Base-by-base conservation (phyloP, 2,113 vertebrate species). In the Xiphophorus couchianus region DNA sequence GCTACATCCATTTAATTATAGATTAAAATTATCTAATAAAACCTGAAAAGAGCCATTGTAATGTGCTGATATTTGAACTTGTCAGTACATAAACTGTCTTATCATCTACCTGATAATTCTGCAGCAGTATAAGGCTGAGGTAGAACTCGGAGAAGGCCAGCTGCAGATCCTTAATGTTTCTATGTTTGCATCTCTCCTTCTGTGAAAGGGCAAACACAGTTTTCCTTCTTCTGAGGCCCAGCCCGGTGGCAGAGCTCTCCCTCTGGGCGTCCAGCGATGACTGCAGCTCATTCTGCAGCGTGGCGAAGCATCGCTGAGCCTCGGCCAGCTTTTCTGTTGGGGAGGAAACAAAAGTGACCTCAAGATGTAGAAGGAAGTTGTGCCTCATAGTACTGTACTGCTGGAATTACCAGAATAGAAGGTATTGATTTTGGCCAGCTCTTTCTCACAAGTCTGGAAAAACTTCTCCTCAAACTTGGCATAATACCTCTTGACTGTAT, bases 71-170 rank as follows among this genome's bases (percentile, higher is more conserved):
- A 58, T 58, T 17, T 58, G 51, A 58, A 58, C 44, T 17, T 48
- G 51, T 22, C 51, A 66, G 68, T 29, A 25, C 0, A 31, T 30
- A 14, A 54, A 25, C 0, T 37, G 25, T 66, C 65, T 54, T 9
- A 33, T 5, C 28, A 2, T 64, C 48, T 31, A 99, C 98, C 97
- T 99, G 98, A 65, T 99, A 99, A 94, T 99, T 99, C 93, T 99
- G 98, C 93, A 99, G 95, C 85, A 99, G 91, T 82, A 99, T 99
- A 84, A 99, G 96, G 95, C 97, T 99, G 95, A 99, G 97, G 97
- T 99, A 99, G 96, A 99, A 98, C 97, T 99, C 98, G 0, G 97
- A 98, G 94, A 98, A 99, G 94, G 98, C 98, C 95, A 99, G 81
- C 94, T 99, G 98, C 91, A 99, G 95, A 91, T 99, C 98, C 92